Base-by-base conservation (phyloP, 2,113 vertebrate genomes). In the Lamprotornis superbus region DNA sequence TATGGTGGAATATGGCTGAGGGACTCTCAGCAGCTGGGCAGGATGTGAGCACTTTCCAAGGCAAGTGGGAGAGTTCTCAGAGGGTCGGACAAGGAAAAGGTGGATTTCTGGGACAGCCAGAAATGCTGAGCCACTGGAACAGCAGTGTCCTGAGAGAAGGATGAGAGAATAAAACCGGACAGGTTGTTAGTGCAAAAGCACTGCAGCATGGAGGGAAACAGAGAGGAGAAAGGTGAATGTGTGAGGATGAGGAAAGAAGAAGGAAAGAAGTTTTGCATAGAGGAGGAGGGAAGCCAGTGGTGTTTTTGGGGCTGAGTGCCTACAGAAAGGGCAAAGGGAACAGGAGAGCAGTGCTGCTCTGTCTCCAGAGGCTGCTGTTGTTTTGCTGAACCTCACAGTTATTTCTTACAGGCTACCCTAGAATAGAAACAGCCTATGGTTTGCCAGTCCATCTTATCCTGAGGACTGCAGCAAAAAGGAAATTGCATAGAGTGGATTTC, bases 1-100 rank as follows among this genome's bases (percentile, higher is more conserved):
- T 95, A 92, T 92, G 93, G 86, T 84, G 56, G 90, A 93, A 93
- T 53, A 94, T 23, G 53, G 92, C 50, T 89, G 69, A 89, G 82
- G 71, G 52, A 93, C 88, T 63, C 79, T 95, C 16, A 9, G 80
- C 90, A 95, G 79, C 94, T 95, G 92, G 69, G 59, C 1, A 13
- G 87, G 69, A 95, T 87, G 69, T 0, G 2, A 94, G 31, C 10
- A 4, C 73, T 93, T 82, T 88, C 85, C 78, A 78, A 88, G 40
- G 69, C 82, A 94, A 78, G 56, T 15, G 18, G 65, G 65, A 80
- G 39, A 86, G 52, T 39, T 16, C 69, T 49, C 60, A 90, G 30
- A 27, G 35, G 52, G 56, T 83, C 0, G 0, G 73, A 57, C 1
- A 3, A 77, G 64, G 64, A 87, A 68, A 18, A 21, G 19, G 19